These are phyloP conservation scores for Paratrypauchen microcephalus DNA, from an alignment of 2,797 vertebrate species.

Conservation along the genomic window DNA sequence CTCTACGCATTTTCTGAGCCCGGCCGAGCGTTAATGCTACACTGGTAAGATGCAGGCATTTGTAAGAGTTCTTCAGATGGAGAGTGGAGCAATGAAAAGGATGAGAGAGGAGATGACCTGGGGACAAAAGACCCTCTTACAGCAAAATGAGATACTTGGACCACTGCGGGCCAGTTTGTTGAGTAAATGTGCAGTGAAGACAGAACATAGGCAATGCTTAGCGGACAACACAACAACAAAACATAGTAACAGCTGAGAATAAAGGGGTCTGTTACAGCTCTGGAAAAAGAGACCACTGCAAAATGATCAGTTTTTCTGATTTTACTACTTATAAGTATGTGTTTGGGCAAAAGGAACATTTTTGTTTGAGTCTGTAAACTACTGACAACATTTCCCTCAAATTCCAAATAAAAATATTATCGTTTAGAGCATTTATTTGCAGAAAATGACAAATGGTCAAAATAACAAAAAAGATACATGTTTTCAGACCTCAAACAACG, in stretches of 20 bases:
- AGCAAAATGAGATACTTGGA: constrained; percentile 44
- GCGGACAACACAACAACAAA: not conserved
- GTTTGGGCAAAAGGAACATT: no score
- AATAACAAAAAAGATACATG: no score
- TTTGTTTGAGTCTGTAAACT: no score
- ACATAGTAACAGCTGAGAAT: constrained; percentile 1
- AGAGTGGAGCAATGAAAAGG: constrained; percentile 20
- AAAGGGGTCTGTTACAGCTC: not conserved
- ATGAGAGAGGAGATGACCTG: constrained; percentile 17
- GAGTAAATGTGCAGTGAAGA: constrained; percentile 6
- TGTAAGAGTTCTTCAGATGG: constrained; percentile 14
- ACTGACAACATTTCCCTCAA: no score
- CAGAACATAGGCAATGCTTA: not conserved
- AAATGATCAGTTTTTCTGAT: no score
- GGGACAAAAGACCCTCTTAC: constrained; percentile 42
- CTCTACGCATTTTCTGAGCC: constrained; percentile 25
- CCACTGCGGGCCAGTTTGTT: not conserved
- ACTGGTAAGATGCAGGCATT: constrained; percentile 47
- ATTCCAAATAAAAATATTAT: no score
- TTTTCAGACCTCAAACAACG: no score
- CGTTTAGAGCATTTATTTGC: no score
- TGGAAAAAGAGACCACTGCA: no score
- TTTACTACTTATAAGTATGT: no score
- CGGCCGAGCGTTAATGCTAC: constrained; percentile 28
- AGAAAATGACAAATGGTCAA: no score